A percentile compares a stretch with the other conserved stretches of the same genome.
These are phyloP conservation scores for Salmo trutta DNA, from an alignment of 2,797 vertebrate genomes.

Conservation along the genomic window DNA sequence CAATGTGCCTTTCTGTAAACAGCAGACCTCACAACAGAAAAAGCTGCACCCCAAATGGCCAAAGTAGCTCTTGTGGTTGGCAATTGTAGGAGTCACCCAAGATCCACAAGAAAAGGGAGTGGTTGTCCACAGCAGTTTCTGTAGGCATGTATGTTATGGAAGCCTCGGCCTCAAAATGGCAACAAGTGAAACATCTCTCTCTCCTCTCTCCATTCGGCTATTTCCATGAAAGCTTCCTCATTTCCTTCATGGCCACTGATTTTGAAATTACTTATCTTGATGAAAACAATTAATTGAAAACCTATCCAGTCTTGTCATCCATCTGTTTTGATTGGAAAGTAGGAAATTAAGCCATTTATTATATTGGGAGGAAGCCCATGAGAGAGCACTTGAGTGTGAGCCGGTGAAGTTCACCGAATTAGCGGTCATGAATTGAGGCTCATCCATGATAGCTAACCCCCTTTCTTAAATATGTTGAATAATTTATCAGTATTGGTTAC, in stretches of 20 bases:
- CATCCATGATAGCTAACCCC: not conserved
- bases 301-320: not conserved
- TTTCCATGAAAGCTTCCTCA: not conserved
- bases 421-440: not conserved
- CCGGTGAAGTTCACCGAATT: conserved; percentile 1
- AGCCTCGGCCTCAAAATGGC: too few species aligned
- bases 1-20: not conserved
- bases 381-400: not conserved
- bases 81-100: not conserved
- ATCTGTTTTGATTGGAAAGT: not conserved
- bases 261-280: not conserved
- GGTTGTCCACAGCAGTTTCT: not conserved
- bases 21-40: not conserved
- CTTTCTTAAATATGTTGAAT: conserved; percentile 12
- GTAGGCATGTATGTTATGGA: too few species aligned
- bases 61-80: not conserved
- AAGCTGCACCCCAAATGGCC: not conserved
- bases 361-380: not conserved
- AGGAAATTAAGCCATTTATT: not conserved
- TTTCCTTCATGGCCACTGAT: not conserved
- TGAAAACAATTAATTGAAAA: not conserved
- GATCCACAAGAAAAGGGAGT: too few species aligned
- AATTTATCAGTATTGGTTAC: conserved; percentile 1
- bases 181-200: not conserved
- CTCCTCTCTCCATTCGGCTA: not conserved